phyloP scores from a whole-genome alignment of 2,888 invertebrate species.

The Drosophila rubida region DNA sequence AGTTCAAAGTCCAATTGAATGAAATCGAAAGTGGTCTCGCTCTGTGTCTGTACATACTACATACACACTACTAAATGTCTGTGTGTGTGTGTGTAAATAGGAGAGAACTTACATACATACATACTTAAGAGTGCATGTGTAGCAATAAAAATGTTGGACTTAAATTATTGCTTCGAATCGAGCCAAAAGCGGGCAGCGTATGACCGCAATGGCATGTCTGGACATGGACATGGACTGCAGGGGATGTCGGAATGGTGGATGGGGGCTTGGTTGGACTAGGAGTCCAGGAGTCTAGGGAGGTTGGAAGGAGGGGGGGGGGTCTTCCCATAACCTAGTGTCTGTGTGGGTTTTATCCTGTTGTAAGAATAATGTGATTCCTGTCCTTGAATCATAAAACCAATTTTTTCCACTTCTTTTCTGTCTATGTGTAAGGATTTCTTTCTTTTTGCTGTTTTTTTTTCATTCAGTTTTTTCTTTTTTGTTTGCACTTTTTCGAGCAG shows the following conservation, averaged over 20 bases:
- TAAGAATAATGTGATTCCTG: conserved; percentile 84
- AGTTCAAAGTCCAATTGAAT: conserved; percentile 79
- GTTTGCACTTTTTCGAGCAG: conserved; percentile 82
- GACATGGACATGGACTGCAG: conserved; percentile 18
- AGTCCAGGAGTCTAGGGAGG: conserved; percentile 5
- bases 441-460: conserved; percentile 70
- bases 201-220: conserved; percentile 60
- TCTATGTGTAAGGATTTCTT: conserved; percentile 58
- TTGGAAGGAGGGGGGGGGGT: conserved; percentile 12
- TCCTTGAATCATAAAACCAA: conserved; percentile 85
- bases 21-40: conserved; percentile 75
- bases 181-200: conserved; percentile 61
- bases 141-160: conserved; percentile 82
- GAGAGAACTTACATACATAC: conserved; percentile 32
- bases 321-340: conserved; percentile 69
- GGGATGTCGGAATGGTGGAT: neutral
- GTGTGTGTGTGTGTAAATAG: conserved; percentile 18
- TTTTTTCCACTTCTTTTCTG: conserved; percentile 79
- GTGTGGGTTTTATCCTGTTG: conserved; percentile 72
- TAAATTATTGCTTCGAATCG: conserved; percentile 79
- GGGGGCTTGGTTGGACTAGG: neutral
- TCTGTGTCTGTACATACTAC: conserved; percentile 43
- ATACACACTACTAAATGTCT: conserved; percentile 22
- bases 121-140: conserved; percentile 62
- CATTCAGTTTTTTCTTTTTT: conserved; percentile 56